Conservation (phyloP, 2,113 vertebrate species). For the Sardina pilchardus region DNA sequence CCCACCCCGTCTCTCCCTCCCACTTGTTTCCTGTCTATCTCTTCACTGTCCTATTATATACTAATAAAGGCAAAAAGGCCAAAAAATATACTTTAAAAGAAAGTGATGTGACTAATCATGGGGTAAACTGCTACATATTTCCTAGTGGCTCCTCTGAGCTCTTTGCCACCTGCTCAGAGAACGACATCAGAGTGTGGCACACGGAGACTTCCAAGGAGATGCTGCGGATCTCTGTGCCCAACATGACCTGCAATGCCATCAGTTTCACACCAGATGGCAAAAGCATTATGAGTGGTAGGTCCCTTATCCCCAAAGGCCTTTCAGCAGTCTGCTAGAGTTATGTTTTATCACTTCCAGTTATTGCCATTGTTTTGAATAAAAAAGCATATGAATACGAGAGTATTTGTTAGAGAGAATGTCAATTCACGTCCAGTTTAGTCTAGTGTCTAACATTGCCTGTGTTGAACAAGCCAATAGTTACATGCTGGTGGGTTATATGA, state of each 20-base stretch:
- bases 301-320: not conserved
- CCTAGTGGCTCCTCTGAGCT: constrained; percentile 80
- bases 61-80: too few relatives aligned
- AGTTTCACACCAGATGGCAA: constrained; percentile 79
- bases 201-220: constrained; percentile 76
- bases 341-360: not conserved
- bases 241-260: constrained; percentile 81
- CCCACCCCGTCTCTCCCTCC: too few relatives aligned
- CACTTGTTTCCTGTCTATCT: too few relatives aligned
- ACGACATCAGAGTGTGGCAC: constrained; percentile 86
- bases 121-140: not conserved
- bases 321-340: not conserved
- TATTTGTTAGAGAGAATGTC: too few relatives aligned
- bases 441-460: not conserved
- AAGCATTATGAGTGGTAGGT: constrained; percentile 86
- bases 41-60: too few relatives aligned
- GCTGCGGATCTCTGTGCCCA: constrained; percentile 78
- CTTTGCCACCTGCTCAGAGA: constrained; percentile 85
- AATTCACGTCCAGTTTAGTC: too few relatives aligned
- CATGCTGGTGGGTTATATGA: not conserved
- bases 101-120: not conserved
- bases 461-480: not conserved
- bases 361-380: too few relatives aligned
- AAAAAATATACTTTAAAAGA: too few relatives aligned
- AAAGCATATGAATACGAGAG: too few relatives aligned